Percentiles rank a stretch among this genome's conserved stretches.
phyloP scores from a whole-genome alignment of 2,797 vertebrate species.

The Cephalopachus bancanus region DNA sequence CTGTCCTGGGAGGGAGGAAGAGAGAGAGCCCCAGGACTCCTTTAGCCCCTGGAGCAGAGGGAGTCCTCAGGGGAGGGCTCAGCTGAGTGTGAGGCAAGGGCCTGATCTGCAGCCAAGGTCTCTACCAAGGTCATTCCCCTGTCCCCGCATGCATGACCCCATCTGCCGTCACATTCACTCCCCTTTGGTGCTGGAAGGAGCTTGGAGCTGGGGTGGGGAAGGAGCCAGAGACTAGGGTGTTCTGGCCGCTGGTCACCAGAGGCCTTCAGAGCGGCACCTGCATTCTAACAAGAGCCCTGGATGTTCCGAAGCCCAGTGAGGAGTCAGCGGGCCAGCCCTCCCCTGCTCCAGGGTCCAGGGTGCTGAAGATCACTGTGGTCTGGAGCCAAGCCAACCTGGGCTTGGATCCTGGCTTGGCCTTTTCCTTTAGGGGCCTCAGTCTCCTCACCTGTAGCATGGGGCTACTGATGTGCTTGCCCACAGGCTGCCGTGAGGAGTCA shows the following conservation, averaged over 20 bases:
- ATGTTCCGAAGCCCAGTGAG: no score
- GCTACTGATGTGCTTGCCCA: not conserved
- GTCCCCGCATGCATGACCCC: not conserved
- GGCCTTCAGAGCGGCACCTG: not conserved
- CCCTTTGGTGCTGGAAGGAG: constrained; percentile 41
- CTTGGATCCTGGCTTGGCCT: not conserved
- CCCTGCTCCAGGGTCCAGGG: not conserved
- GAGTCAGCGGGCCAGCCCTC: not conserved
- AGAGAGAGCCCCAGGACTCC: not conserved
- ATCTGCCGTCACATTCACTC: not conserved
- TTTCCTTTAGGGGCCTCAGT: constrained; percentile 16
- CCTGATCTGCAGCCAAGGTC: not conserved
- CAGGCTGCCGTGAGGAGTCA: not conserved
- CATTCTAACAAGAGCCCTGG: not conserved
- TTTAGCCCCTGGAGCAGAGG: not conserved
- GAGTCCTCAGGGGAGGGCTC: not conserved
- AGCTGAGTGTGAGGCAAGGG: not conserved
- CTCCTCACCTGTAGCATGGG: not conserved
- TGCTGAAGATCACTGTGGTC: not conserved
- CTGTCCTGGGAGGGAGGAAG: not conserved
- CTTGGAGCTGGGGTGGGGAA: not conserved
- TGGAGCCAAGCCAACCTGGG: not conserved
- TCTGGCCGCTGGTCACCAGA: not conserved
- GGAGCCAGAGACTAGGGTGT: not conserved
- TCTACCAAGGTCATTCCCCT: not conserved